Evolutionary conservation across 2,113 vertebrate species (phyloP).

Genomic region (Cranoglanis bouderius): DNA sequence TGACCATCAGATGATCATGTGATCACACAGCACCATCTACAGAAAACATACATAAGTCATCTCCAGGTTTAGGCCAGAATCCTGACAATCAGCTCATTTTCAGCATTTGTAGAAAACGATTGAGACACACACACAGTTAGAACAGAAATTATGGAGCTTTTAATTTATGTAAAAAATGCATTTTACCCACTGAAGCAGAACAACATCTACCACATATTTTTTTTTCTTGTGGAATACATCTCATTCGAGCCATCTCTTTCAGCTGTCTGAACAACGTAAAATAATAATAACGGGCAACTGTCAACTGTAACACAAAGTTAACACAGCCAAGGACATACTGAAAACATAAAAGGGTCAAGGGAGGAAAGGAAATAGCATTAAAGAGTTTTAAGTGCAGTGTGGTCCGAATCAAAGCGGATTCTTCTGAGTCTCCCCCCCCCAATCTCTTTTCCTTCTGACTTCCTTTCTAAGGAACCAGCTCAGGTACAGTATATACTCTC

Average conservation of each 20-base stretch:
- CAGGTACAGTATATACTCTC: constrained; percentile 84
- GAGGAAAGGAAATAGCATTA: constrained; percentile 56
- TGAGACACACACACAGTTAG: constrained; percentile 17
- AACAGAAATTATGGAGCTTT: constrained; percentile 52
- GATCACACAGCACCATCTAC: constrained; percentile 17
- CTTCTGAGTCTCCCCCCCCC: constrained; percentile 59
- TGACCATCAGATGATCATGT: background rate
- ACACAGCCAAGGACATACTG: constrained; percentile 59
- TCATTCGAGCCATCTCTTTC: constrained; percentile 67
- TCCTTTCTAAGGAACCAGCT: constrained; percentile 79
- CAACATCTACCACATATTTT: constrained; percentile 70
- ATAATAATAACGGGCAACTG: constrained; percentile 66
- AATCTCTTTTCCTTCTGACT: constrained; percentile 65
- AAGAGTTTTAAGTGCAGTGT: constrained; percentile 82
- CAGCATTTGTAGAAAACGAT: background rate
- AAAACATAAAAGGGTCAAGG: constrained; percentile 63
- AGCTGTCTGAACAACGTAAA: constrained; percentile 66
- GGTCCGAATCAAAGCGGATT: constrained; percentile 81
- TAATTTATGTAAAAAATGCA: constrained; percentile 63
- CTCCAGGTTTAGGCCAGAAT: background rate
- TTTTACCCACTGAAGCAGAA: constrained; percentile 77
- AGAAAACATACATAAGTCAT: background rate
- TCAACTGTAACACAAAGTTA: constrained; percentile 68
- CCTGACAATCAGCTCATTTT: background rate
- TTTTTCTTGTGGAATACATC: constrained; percentile 72